These are phyloP conservation scores for Ageneiosus marmoratus DNA, from an alignment of 2,113 vertebrate genomes.

Conservation along the genomic window DNA sequence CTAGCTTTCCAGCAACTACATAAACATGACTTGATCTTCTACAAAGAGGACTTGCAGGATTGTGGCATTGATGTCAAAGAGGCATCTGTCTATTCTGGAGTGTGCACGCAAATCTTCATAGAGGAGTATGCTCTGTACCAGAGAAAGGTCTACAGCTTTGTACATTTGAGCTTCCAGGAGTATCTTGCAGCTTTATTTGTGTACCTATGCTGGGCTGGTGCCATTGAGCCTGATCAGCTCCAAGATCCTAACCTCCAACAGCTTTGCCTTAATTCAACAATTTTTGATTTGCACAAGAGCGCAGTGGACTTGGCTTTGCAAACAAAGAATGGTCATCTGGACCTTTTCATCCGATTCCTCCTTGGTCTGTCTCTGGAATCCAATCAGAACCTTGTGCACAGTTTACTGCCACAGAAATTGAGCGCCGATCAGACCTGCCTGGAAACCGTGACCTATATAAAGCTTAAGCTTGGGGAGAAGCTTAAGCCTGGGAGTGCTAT, in stretches of 20 bases:
- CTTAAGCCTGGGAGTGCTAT: conserved; percentile 27
- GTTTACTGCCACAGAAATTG: conserved; percentile 14
- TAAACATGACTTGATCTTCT: conserved; percentile 39
- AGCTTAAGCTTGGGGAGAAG: conserved; percentile 7
- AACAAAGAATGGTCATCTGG: conserved; percentile 13
- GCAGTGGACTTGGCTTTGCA: conserved; percentile 32
- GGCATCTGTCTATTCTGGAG: conserved; percentile 36
- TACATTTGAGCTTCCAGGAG: conserved; percentile 48
- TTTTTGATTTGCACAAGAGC: conserved; percentile 42
- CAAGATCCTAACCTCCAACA: background rate
- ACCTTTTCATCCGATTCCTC: conserved; percentile 40
- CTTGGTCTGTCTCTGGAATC: conserved; percentile 34
- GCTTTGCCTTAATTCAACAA: conserved; percentile 34
- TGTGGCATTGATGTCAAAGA: conserved; percentile 43
- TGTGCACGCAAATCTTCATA: conserved; percentile 38
- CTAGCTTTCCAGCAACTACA: conserved; percentile 37
- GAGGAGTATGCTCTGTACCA: conserved; percentile 21
- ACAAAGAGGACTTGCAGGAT: conserved; percentile 31
- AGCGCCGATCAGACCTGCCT: background rate
- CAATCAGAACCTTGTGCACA: conserved; percentile 15
- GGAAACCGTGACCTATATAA: conserved; percentile 31
- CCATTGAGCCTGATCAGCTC: background rate
- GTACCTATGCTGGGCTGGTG: conserved; percentile 23
- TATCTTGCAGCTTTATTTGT: conserved; percentile 46
- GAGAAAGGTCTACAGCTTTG: conserved; percentile 38